Base-by-base conservation (phyloP, 2,113 vertebrate genomes). In the Theropithecus gelada region DNA sequence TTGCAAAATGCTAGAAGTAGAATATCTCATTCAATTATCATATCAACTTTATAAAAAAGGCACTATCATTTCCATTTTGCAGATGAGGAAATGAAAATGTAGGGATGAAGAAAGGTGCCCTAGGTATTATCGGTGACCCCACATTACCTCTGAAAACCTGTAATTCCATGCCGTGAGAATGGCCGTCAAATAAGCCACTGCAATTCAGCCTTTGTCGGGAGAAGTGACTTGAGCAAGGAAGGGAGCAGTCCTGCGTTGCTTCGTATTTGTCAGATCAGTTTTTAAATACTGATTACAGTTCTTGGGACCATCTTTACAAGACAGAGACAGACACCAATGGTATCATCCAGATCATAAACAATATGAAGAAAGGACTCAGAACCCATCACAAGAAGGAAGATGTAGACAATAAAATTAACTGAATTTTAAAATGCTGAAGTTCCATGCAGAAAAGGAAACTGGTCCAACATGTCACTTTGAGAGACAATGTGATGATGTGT, bases 371-470 rank as follows among this genome's bases (percentile, higher is more conserved):
- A 68, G 27, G 35, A 61, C 23, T 85, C 38, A 25, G 79, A 72
- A 38, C 30, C 10, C 17, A 59, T 52, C 30, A 66, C 20, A 20
- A 38, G 70, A 88, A 30, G 52, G 9, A 64, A 40, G 22, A 78
- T 4, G 38, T 64, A 52, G 72, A 55, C 6, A n/a, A 85, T 13
- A 59, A 20, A 88, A 13, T 25, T 59, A 72, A 55, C 0, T 57
- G 43, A 91, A 79, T 66, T 84, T 61, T 68, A 81, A 90, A 85
- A 66, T 48, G 32, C 18, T 79, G 38, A 75, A 20, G 35, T 82
- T 55, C 16, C 16, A 90, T 30, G 57, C 27, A 79, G 64, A 55
- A 64, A 55, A 16, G 11, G 20, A 92, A 38, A 25, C 1, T 32
- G 2, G 23, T 48, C 52, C 23, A 88, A 52, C 23, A 32, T 18